Base-by-base conservation (phyloP, 2,113 vertebrate genomes). In the Scomber scombrus region DNA sequence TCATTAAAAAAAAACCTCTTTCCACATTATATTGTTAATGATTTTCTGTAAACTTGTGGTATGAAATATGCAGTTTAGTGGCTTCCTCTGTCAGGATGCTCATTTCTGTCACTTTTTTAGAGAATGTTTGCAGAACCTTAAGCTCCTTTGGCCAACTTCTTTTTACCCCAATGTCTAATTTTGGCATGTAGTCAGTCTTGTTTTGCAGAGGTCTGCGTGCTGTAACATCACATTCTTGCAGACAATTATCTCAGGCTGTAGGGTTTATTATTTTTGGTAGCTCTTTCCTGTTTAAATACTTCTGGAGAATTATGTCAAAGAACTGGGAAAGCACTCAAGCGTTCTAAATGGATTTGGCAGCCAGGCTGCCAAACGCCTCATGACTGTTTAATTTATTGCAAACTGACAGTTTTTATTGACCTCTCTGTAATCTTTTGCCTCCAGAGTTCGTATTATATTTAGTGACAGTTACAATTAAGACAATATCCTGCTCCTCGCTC, bases 181-280 rank as follows among this genome's bases (percentile, higher is more conserved):
- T 49, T 64, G 34, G 3, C 61, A 29, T 76, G 12, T 50, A 31
- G 58, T 50, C 62, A 21, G 11, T 19, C 13, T 55, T 68, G 71
- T 60, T 71, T 68, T 79, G 62, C 46, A 26, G 18, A 46, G 11
- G 15, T 69, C 45, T 76, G 46, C 46, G 45, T 58, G 47, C 64
- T 50, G 49, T 68, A 83, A 75, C 21, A 60, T 82, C 56, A 58
- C 73, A 69, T 81, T 81, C 49, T 62, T 78, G 52, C 51, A 15
- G 26, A 46, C 54, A 40, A 68, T 78, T 80, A 63, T 87, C 57
- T 51, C 3, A 23, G 58, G 46, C 55, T 71, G 49, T 56, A 57
- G 57, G 60, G 46, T 80, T 77, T 91, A 75, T 79, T 85, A 51
- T 81, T 76, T 81, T 78, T 83, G 26, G 62, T 73, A 21, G 23